Evolutionary conservation across 2,113 vertebrate genomes (phyloP).

Genomic region (Noctilio leporinus): DNA sequence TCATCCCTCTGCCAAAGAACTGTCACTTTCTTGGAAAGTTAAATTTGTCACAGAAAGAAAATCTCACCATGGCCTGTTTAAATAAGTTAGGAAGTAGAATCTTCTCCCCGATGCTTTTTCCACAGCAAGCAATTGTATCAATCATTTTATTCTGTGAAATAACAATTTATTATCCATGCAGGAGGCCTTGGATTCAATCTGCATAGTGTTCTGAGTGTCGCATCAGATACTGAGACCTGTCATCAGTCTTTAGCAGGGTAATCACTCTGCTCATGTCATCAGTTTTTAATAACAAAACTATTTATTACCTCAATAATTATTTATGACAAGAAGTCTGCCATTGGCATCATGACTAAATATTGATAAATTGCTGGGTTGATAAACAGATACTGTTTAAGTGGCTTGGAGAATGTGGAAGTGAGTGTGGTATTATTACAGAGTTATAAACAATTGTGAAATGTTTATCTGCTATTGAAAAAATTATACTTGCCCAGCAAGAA

Average conservation of each 20-base stretch:
- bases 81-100: slow-evolving; percentile 81
- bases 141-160: slow-evolving; percentile 94
- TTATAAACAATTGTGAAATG: slow-evolving; percentile 61
- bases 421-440: slow-evolving; percentile 57
- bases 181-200: slow-evolving; percentile 95
- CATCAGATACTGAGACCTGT: slow-evolving; percentile 88
- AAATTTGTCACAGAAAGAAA: slow-evolving; percentile 83
- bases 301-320: slow-evolving; percentile 94
- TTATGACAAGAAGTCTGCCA: slow-evolving; percentile 92
- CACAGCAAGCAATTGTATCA: slow-evolving; percentile 90
- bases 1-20: slow-evolving; percentile 77
- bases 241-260: slow-evolving; percentile 94
- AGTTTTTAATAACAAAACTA: slow-evolving; percentile 88
- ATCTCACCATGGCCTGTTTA: slow-evolving; percentile 80
- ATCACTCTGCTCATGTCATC: slow-evolving; percentile 84
- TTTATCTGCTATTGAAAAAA: slow-evolving; percentile 59
- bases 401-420: slow-evolving; percentile 63
- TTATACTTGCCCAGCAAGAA: slow-evolving; percentile 40
- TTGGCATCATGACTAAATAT: slow-evolving; percentile 88
- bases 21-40: slow-evolving; percentile 82
- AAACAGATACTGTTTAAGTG: slow-evolving; percentile 74
- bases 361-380: slow-evolving; percentile 92
- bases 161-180: slow-evolving; percentile 96
- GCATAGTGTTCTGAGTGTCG: slow-evolving; percentile 84
- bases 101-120: slow-evolving; percentile 84